Conservation (phyloP, 2,888 invertebrate species). For the Ormia ochracea region DNA sequence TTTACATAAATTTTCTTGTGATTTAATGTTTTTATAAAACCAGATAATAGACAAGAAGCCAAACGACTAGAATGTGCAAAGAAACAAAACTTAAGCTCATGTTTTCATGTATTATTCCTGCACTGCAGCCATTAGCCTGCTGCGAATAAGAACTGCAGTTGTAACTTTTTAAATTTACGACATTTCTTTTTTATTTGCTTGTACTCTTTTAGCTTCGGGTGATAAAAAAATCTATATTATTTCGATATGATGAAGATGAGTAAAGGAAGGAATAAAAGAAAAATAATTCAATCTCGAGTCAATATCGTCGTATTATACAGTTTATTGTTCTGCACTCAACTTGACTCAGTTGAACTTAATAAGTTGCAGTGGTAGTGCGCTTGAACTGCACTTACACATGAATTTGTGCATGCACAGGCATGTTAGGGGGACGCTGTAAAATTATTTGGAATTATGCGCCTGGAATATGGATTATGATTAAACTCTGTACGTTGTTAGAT, state of each 20-base stretch:
- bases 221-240: not conserved
- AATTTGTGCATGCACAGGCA: too few species aligned
- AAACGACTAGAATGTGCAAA: not conserved
- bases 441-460: too few species aligned
- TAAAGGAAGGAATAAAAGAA: constrained; percentile 28
- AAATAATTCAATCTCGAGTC: constrained; percentile 47
- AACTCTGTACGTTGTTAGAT: too few species aligned
- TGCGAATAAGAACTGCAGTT: constrained; percentile 23
- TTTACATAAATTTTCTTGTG: constrained; percentile 46
- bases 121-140: constrained; percentile 28
- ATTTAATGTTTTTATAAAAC: constrained; percentile 24
- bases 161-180: constrained; percentile 45
- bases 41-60: not conserved
- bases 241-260: constrained; percentile 14
- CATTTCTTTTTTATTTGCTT: not conserved
- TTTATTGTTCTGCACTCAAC: constrained; percentile 34
- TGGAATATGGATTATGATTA: too few species aligned
- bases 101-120: constrained; percentile 34
- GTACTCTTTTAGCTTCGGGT: not conserved
- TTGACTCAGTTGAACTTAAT: not conserved
- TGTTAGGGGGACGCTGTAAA: too few species aligned
- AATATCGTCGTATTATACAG: constrained; percentile 38
- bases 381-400: not conserved
- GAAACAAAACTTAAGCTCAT: not conserved
- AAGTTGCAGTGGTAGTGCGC: not conserved